These are phyloP conservation scores for Cheilosia vulpina DNA, from an alignment of 2,888 invertebrate genomes.

Conservation along the genomic window DNA sequence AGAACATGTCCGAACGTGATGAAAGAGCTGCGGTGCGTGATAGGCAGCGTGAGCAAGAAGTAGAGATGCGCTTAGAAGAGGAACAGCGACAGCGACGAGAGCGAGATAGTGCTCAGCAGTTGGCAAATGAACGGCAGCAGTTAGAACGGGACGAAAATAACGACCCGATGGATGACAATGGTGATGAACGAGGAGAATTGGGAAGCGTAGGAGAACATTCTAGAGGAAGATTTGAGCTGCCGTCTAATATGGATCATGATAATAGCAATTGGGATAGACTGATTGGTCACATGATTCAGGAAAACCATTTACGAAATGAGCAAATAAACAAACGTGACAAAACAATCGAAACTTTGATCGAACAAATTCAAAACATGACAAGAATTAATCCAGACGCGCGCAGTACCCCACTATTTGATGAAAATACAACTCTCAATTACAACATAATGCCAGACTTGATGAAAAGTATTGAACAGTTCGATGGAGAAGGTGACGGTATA, in stretches of 20 bases:
- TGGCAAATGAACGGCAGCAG: background rate
- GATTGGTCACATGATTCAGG: too few species aligned
- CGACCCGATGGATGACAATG: background rate
- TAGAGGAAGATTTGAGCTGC: background rate
- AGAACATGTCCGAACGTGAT: too few species aligned
- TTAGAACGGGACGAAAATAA: background rate
- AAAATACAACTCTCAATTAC: too few species aligned
- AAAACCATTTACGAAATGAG: too few species aligned
- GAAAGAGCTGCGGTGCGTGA: too few species aligned
- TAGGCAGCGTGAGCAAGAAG: too few species aligned
- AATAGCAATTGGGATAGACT: background rate
- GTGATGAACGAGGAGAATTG: background rate
- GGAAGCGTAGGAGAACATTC: background rate
- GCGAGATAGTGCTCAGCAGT: too few species aligned
- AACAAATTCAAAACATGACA: constrained; percentile 6
- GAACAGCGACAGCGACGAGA: too few species aligned
- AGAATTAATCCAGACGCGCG: constrained; percentile 17
- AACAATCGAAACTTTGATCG: background rate
- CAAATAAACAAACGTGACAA: too few species aligned
- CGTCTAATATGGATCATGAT: background rate
- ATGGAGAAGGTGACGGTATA: too few species aligned
- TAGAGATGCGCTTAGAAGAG: too few species aligned
- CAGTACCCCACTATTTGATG: background rate
- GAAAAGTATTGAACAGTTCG: too few species aligned
- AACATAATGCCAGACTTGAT: background rate